These are phyloP conservation scores for Zapus hudsonius DNA, from an alignment of 2,113 vertebrate species.

Conservation along the genomic window DNA sequence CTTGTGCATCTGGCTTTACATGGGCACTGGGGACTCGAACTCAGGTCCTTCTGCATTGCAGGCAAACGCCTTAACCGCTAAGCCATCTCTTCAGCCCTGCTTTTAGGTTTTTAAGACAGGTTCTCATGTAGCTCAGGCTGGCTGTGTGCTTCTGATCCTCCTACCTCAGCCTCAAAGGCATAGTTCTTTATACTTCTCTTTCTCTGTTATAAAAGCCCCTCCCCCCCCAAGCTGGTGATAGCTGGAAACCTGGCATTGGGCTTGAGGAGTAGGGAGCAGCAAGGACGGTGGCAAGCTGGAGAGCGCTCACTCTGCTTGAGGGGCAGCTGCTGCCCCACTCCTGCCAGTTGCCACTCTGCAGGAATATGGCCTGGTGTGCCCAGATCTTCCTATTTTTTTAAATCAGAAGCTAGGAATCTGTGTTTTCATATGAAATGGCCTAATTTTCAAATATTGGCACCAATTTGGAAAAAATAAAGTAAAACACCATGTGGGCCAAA, in stretches of 20 bases:
- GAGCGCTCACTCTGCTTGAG: neutral
- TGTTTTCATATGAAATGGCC: slow-evolving; percentile 59
- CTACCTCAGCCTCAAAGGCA: neutral
- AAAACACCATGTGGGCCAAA: slow-evolving; percentile 57
- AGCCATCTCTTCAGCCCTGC: too few relatives aligned
- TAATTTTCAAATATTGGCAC: slow-evolving; percentile 67
- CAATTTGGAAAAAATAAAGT: slow-evolving; percentile 32
- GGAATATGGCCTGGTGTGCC: slow-evolving; percentile 24
- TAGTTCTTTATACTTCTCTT: neutral
- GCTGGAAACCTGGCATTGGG: neutral
- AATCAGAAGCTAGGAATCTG: slow-evolving; percentile 54
- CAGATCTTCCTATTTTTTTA: slow-evolving; percentile 4
- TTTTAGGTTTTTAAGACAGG: too few relatives aligned
- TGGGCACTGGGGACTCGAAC: too few relatives aligned
- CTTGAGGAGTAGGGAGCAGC: slow-evolving; percentile 15
- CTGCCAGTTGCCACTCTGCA: neutral
- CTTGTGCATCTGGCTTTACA: too few relatives aligned
- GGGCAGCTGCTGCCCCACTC: slow-evolving; percentile 37
- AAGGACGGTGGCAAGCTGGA: neutral
- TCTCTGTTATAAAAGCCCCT: neutral
- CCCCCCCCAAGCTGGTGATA: neutral
- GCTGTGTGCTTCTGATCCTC: too few relatives aligned
- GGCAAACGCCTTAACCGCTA: too few relatives aligned
- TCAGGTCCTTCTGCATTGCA: too few relatives aligned
- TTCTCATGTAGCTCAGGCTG: too few relatives aligned